A percentile compares a stretch with the other conserved stretches of the same genome.
These are phyloP conservation scores for Ornithoptera priamus DNA, from an alignment of 2,888 invertebrate species.

Conservation along the genomic window DNA sequence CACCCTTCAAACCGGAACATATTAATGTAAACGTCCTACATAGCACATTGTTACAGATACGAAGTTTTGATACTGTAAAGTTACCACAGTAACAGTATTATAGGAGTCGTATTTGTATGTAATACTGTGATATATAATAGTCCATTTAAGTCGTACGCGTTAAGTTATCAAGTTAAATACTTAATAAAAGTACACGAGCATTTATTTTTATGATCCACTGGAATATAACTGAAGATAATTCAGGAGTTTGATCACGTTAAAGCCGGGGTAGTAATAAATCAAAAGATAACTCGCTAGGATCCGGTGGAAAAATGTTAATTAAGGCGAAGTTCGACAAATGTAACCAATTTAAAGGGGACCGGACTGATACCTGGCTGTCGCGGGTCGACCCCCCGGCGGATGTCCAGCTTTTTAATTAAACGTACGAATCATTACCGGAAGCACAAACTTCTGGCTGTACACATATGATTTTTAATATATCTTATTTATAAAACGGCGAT, in stretches of 20 bases:
- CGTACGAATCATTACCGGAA: conserved; percentile 6
- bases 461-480: conserved; percentile 11
- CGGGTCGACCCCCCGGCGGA: conserved; percentile 18
- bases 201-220: no score
- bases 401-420: conserved; percentile 28
- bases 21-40: no score
- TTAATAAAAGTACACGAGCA: no score
- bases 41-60: no score
- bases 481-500: no score
- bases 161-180: no score
- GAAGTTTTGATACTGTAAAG: no score
- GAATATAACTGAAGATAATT: conserved; percentile 13
- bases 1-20: no score
- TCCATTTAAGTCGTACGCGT: no score
- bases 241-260: conserved; percentile 12
- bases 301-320: conserved; percentile 27
- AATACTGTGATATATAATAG: no score
- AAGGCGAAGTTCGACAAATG: conserved; percentile 26
- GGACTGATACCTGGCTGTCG: background rate
- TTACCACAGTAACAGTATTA: no score
- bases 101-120: no score
- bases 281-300: conserved; percentile 24
- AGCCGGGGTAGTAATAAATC: conserved; percentile 22
- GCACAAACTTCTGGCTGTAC: background rate
- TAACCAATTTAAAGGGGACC: conserved; percentile 20